Evolutionary conservation across 2,888 invertebrate genomes (phyloP).

Genomic region (Torymus texanus): DNA sequence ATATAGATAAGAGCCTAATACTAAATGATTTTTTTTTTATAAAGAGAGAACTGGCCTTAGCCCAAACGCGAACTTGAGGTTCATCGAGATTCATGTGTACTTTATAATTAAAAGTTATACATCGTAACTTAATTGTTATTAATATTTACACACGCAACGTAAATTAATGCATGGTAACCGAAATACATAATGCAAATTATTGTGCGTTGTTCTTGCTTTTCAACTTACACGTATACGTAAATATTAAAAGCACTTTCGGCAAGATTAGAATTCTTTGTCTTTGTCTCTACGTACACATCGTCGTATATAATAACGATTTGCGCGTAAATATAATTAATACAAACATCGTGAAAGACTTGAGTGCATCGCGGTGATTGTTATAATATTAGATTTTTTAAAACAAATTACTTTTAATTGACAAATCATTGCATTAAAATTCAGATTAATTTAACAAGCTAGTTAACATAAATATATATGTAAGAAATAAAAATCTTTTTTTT

Average conservation of each 20-base stretch:
- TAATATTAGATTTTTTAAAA: neutral
- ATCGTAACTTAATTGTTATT: neutral
- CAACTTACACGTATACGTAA: neutral
- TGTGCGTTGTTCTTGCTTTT: neutral
- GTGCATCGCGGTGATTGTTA: neutral
- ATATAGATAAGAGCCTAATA: conserved; percentile 5
- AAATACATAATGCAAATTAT: conserved; percentile 20
- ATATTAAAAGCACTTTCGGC: conserved; percentile 9
- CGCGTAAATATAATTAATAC: neutral
- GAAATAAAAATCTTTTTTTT: too few relatives aligned
- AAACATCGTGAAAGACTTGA: conserved; percentile 6
- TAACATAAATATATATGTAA: too few relatives aligned
- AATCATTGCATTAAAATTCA: too few relatives aligned
- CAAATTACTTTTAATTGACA: too few relatives aligned
- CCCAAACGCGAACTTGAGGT: conserved; percentile 17
- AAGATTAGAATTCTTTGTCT: conserved; percentile 1
- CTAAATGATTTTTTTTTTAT: conserved; percentile 3
- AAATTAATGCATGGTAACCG: neutral
- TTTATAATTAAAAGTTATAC: neutral
- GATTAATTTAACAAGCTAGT: too few relatives aligned
- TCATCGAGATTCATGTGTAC: conserved; percentile 21
- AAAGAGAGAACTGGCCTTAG: conserved; percentile 27
- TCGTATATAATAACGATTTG: neutral
- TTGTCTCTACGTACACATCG: neutral
- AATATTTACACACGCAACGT: conserved; percentile 3